Evolutionary conservation across 2,888 invertebrate genomes (phyloP).

Genomic region (Poecilus cupreus): DNA sequence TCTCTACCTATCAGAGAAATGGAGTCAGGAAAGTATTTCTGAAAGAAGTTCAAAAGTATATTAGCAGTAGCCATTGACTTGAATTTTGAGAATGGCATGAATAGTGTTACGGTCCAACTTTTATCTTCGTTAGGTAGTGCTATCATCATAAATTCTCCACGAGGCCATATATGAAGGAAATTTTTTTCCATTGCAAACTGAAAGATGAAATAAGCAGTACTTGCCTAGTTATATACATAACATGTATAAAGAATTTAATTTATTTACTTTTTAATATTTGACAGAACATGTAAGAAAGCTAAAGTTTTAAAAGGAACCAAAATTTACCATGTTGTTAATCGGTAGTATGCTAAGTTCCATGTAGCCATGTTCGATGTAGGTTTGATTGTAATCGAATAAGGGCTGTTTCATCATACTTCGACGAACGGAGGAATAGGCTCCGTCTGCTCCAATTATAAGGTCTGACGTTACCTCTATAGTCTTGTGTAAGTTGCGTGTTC

Average conservation of each 20-base stretch:
- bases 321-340: conserved; percentile 71
- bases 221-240: no score
- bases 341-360: conserved; percentile 92
- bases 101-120: conserved; percentile 96
- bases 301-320: no score
- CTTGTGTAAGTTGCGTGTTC: conserved; percentile 74
- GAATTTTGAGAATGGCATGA: conserved; percentile 93
- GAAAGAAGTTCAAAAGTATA: conserved; percentile 85
- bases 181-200: conserved; percentile 91
- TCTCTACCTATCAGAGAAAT: conserved; percentile 86
- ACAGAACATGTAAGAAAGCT: no score
- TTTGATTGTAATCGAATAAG: conserved; percentile 90
- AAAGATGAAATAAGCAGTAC: no score
- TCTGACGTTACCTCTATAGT: conserved; percentile 79
- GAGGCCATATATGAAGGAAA: conserved; percentile 97
- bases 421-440: conserved; percentile 92
- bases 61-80: conserved; percentile 78
- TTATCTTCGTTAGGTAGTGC: conserved; percentile 95
- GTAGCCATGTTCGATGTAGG: conserved; percentile 97
- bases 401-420: conserved; percentile 87
- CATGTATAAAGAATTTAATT: no score
- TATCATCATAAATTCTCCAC: conserved; percentile 97
- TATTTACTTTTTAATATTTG: no score
- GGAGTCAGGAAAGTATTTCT: conserved; percentile 88
- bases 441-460: conserved; percentile 94